phyloP scores from a whole-genome alignment of 2,113 vertebrate genomes.

The Notothenia coriiceps region DNA sequence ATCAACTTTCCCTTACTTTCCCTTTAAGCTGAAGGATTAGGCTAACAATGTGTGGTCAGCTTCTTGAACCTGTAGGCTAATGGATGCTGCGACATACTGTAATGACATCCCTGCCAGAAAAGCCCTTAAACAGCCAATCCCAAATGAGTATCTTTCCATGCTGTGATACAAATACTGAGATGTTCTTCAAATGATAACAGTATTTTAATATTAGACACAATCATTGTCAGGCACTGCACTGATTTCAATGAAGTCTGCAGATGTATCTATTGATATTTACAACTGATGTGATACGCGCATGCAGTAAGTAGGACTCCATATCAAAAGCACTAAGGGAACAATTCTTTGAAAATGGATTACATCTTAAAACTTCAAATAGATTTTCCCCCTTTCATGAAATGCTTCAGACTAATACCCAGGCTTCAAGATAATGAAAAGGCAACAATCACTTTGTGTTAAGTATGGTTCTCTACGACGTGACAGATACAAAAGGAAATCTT shows the following conservation, averaged over 20 bases:
- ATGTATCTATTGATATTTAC: constrained; percentile 47
- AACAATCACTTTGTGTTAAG: constrained; percentile 4
- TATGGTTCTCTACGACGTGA: neutral
- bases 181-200: constrained; percentile 2
- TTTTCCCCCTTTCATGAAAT: neutral
- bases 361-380: constrained; percentile 17
- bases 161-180: neutral
- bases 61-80: constrained; percentile 5
- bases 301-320: constrained; percentile 16
- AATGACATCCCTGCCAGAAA: too few species aligned
- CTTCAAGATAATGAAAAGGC: constrained; percentile 32
- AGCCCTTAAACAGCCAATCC: neutral
- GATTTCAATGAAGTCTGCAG: constrained; percentile 47
- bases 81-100: constrained; percentile 8
- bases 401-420: constrained; percentile 5
- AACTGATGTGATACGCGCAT: constrained; percentile 8
- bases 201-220: neutral
- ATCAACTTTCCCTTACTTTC: neutral
- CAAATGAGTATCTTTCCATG: neutral
- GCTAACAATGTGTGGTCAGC: constrained; percentile 29
- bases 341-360: constrained; percentile 26
- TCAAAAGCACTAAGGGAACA: constrained; percentile 29
- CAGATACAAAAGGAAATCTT: constrained; percentile 7
- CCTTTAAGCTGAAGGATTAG: constrained; percentile 7
- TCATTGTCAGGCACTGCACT: neutral